These are phyloP conservation scores for Lucilia cuprina DNA, from an alignment of 1,140 invertebrate species.

Conservation along the genomic window DNA sequence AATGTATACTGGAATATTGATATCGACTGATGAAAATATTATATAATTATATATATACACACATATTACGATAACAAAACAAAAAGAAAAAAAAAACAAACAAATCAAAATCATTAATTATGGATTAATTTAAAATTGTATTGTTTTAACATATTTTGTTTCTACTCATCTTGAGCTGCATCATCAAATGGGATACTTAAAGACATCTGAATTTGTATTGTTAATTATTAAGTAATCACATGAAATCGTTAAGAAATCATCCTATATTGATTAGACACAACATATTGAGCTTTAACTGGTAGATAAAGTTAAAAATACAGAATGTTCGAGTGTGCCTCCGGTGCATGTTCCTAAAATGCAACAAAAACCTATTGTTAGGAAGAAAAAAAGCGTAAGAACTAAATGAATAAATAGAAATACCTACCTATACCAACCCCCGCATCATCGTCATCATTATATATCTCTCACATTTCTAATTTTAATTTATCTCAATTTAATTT, in stretches of 20 bases:
- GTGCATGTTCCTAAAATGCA: slow-evolving; percentile 11
- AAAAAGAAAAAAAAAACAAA: background rate
- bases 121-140: slow-evolving; percentile 10
- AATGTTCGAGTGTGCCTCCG: background rate
- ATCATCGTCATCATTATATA: background rate
- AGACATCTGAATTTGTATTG: background rate
- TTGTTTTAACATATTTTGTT: background rate
- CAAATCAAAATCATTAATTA: background rate
- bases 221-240: background rate
- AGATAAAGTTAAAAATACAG: background rate
- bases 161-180: background rate
- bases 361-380: background rate
- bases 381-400: background rate
- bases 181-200: background rate
- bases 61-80: background rate
- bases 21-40: slow-evolving; percentile 21
- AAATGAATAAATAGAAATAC: background rate
- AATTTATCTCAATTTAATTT: background rate
- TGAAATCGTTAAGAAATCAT: background rate
- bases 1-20: slow-evolving; percentile 3
- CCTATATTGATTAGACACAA: background rate
- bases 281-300: background rate
- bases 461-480: background rate
- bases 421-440: no score
- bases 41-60: background rate